Conservation (phyloP, 2,113 vertebrate genomes). For the Lepidiolamprologus cunningtoni region DNA sequence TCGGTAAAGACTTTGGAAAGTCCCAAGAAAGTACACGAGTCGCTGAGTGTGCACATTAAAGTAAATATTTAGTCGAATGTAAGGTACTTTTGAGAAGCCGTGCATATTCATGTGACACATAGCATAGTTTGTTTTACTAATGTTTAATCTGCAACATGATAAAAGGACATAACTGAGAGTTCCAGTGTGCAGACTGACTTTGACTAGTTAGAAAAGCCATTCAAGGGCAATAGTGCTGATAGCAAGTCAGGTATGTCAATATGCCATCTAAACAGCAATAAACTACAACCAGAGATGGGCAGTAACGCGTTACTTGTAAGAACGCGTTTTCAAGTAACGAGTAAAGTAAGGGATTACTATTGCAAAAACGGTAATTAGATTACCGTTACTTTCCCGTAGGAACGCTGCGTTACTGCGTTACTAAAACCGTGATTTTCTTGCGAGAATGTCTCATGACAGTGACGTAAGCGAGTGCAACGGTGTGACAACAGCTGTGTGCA, state of each 20-base stretch:
- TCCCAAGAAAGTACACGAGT: neutral
- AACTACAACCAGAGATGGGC: too few species aligned
- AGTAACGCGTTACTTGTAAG: too few species aligned
- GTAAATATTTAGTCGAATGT: neutral
- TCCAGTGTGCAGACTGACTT: neutral
- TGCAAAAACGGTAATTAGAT: too few species aligned
- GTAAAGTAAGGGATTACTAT: too few species aligned
- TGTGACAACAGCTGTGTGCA: too few species aligned
- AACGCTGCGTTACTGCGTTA: too few species aligned
- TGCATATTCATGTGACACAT: neutral
- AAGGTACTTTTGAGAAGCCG: neutral
- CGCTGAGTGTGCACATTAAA: neutral
- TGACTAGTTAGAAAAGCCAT: neutral
- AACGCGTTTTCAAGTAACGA: too few species aligned
- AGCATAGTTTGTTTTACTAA: neutral
- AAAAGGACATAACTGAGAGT: neutral
- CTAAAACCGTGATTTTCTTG: too few species aligned
- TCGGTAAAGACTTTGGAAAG: neutral
- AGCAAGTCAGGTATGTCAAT: fast-evolving
- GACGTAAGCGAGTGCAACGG: too few species aligned
- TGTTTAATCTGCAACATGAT: neutral
- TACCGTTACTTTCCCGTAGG: too few species aligned
- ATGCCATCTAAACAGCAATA: neutral
- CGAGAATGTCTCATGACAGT: too few species aligned
- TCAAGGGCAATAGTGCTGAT: neutral